Percentiles rank a stretch among this genome's conserved stretches.
Conservation (phyloP, 2,797 vertebrate genomes). For the Mus minutoides region DNA sequence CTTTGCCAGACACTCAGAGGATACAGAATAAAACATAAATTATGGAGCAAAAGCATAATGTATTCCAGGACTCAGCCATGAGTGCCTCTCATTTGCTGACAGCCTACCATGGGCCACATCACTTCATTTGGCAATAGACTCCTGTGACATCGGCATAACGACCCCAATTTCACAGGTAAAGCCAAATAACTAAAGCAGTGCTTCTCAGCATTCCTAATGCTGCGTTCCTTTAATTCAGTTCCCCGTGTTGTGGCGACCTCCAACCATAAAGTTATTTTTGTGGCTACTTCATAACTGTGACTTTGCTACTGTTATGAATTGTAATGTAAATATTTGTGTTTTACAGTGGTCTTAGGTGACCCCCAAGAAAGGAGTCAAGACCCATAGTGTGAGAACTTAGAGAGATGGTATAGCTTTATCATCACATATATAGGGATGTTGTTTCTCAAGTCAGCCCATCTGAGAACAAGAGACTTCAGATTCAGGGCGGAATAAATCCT, state of each 20-base stretch:
- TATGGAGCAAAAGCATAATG: neutral
- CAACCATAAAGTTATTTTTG: neutral
- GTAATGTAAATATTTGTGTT: neutral
- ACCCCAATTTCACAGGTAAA: neutral
- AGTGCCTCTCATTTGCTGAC: neutral
- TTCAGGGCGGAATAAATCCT: neutral
- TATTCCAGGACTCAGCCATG: neutral
- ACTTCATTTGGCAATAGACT: neutral
- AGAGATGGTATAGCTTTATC: constrained; percentile 28
- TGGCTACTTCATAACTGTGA: neutral
- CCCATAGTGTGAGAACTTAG: neutral
- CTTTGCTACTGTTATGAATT: neutral
- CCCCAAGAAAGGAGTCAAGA: neutral
- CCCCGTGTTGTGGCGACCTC: neutral
- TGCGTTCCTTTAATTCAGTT: no score
- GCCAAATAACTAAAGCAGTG: neutral
- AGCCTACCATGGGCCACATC: neutral
- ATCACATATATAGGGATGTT: neutral
- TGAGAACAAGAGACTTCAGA: neutral
- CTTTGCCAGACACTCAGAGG: neutral
- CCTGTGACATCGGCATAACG: neutral
- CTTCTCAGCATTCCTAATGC: neutral
- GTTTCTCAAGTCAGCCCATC: neutral
- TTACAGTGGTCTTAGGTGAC: neutral
- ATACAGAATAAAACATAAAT: neutral